These are phyloP conservation scores for Creontiades dilutus DNA, from an alignment of 2,888 invertebrate genomes.

Conservation along the genomic window DNA sequence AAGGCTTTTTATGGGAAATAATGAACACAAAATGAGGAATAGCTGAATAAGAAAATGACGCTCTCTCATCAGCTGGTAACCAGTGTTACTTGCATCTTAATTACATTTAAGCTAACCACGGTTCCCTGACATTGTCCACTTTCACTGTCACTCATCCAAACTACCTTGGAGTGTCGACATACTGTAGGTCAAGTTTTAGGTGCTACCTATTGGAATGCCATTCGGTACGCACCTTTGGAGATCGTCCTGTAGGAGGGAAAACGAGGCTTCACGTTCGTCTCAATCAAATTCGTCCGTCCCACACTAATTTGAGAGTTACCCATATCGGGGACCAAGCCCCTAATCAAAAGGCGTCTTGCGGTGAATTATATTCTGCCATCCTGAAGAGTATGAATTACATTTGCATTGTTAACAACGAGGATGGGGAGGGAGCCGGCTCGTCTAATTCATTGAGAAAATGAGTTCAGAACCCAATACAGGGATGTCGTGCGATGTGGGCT, in stretches of 20 bases:
- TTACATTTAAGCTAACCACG: too few species aligned
- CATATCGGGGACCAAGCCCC: constrained; percentile 40
- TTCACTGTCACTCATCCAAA: too few species aligned
- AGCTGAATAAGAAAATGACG: too few species aligned
- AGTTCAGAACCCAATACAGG: constrained; percentile 13
- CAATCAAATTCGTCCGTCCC: constrained; percentile 42
- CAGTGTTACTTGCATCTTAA: too few species aligned
- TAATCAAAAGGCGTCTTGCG: constrained; percentile 62
- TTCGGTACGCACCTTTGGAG: neutral
- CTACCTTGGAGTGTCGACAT: too few species aligned
- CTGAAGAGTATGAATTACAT: constrained; percentile 48
- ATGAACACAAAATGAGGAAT: too few species aligned
- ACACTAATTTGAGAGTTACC: neutral
- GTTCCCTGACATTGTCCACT: too few species aligned
- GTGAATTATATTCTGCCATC: constrained; percentile 39
- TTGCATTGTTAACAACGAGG: constrained; percentile 48
- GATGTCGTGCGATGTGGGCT: neutral
- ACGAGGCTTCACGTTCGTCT: constrained; percentile 47
- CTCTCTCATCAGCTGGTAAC: too few species aligned
- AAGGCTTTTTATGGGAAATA: too few species aligned
- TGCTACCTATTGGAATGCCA: constrained; percentile 3
- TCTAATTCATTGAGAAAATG: constrained; percentile 59
- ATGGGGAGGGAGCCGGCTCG: constrained; percentile 1
- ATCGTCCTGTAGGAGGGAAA: constrained; percentile 35
- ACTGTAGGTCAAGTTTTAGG: too few species aligned